A percentile compares a stretch with the other conserved stretches of the same genome.
Evolutionary conservation across 2,113 vertebrate species (phyloP).

Genomic region (Saguinus imperator): DNA sequence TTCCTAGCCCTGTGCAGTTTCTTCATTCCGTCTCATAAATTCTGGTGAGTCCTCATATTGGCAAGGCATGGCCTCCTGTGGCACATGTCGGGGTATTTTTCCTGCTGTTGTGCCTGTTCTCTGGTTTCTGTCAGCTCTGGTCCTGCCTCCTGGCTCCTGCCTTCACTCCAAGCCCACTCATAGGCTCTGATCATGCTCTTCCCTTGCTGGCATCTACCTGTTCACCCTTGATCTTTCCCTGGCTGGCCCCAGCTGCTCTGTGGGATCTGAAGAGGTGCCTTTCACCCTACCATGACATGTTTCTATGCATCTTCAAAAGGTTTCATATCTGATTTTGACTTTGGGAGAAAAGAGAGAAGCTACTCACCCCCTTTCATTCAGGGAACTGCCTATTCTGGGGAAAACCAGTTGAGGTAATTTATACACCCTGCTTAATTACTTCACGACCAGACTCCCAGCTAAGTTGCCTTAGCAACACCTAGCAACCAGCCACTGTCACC

Average conservation of each 20-base stretch:
- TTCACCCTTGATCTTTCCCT: neutral
- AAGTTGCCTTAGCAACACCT: conserved; percentile 71
- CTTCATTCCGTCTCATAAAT: neutral
- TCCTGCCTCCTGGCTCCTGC: neutral
- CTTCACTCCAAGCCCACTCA: neutral
- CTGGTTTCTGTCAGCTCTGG: neutral
- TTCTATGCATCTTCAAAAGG: neutral
- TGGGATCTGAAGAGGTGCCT: neutral
- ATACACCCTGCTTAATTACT: conserved; percentile 49
- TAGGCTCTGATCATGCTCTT: neutral
- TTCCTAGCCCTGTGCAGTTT: neutral
- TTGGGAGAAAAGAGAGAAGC: neutral
- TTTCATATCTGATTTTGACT: neutral
- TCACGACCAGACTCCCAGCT: conserved; percentile 41
- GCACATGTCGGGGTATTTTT: neutral
- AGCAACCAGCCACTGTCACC: conserved; percentile 52
- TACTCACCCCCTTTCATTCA: neutral
- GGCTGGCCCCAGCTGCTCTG: neutral
- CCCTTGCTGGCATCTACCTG: neutral
- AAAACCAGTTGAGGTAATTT: conserved; percentile 40
- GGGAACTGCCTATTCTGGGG: neutral
- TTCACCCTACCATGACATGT: too few relatives aligned
- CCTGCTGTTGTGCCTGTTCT: neutral
- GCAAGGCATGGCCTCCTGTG: neutral
- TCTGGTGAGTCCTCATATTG: neutral